These are phyloP conservation scores for Uropetala carovei DNA, from an alignment of 2,888 invertebrate species.

Conservation along the genomic window DNA sequence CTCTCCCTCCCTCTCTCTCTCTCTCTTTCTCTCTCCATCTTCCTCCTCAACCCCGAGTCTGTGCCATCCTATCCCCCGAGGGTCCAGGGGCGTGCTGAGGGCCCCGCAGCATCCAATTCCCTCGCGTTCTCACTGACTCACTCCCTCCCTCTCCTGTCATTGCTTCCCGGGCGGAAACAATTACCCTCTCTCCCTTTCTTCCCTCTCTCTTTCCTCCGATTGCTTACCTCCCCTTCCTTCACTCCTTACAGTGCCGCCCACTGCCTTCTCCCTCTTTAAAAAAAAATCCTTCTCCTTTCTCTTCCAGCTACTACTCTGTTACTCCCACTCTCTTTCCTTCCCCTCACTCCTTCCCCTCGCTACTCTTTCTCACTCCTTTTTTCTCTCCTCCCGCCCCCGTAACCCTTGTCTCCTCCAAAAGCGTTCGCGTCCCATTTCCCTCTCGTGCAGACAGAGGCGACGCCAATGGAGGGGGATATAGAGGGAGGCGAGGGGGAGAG, in stretches of 20 bases:
- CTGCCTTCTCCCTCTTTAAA: neutral
- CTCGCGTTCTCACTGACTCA: constrained; percentile 18
- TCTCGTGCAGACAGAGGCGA: too few relatives aligned
- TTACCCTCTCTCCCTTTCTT: constrained; percentile 22
- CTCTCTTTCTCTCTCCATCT: neutral
- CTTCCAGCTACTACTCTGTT: too few relatives aligned
- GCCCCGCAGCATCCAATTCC: constrained; percentile 41
- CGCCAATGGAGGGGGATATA: too few relatives aligned
- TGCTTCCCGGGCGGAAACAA: constrained; percentile 47
- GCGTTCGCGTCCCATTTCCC: neutral
- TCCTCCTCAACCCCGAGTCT: neutral
- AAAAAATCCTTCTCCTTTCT: too few relatives aligned
- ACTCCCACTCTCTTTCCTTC: neutral
- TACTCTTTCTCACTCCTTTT: neutral
- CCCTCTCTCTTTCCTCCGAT: neutral
- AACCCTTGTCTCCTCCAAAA: neutral
- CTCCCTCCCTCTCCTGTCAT: neutral
- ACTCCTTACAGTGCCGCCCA: neutral
- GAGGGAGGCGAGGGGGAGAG: too few relatives aligned
- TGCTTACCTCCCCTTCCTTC: neutral
- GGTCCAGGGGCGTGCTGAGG: neutral
- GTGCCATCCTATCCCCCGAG: constrained; percentile 40
- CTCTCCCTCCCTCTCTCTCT: too few relatives aligned
- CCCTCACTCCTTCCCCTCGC: neutral
- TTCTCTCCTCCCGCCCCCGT: neutral